These are phyloP conservation scores for Caenorhabditis afra DNA, from an alignment of 2,888 invertebrate species.

Conservation along the genomic window DNA sequence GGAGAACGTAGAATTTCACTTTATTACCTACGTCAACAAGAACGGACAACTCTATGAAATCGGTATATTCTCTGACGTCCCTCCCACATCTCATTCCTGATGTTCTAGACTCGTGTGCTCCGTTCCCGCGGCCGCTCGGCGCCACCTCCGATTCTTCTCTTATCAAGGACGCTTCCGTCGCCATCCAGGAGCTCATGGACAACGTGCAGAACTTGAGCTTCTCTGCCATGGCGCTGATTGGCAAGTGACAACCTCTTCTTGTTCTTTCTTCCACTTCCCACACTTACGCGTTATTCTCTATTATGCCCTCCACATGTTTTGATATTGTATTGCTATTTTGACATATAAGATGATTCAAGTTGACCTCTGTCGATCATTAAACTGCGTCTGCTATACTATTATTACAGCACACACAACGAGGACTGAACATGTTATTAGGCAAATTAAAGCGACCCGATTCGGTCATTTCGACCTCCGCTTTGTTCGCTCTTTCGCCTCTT, in stretches of 20 bases:
- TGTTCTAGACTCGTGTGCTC: conserved; percentile 74
- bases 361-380: conserved; percentile 35
- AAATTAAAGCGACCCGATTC: conserved; percentile 43
- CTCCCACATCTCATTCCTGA: neutral
- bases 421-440: conserved; percentile 51
- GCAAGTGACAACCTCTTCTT: conserved; percentile 47
- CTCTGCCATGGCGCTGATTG: conserved; percentile 76
- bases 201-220: conserved; percentile 72
- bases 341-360: conserved; percentile 30
- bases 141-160: conserved; percentile 70
- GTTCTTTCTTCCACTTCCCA: neutral
- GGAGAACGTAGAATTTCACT: conserved; percentile 77
- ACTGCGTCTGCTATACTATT: conserved; percentile 35
- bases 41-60: conserved; percentile 75
- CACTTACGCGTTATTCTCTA: conserved; percentile 3
- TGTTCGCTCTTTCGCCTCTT: conserved; percentile 10
- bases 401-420: conserved; percentile 33
- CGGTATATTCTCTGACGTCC: conserved; percentile 64
- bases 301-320: conserved; percentile 25
- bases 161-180: conserved; percentile 72
- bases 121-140: conserved; percentile 74
- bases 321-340: conserved; percentile 14
- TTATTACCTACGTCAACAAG: conserved; percentile 74
- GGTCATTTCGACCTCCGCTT: conserved; percentile 31
- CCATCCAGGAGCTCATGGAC: conserved; percentile 72